phyloP scores from a whole-genome alignment of 2,113 vertebrate species.

The Tyrannus savana region DNA sequence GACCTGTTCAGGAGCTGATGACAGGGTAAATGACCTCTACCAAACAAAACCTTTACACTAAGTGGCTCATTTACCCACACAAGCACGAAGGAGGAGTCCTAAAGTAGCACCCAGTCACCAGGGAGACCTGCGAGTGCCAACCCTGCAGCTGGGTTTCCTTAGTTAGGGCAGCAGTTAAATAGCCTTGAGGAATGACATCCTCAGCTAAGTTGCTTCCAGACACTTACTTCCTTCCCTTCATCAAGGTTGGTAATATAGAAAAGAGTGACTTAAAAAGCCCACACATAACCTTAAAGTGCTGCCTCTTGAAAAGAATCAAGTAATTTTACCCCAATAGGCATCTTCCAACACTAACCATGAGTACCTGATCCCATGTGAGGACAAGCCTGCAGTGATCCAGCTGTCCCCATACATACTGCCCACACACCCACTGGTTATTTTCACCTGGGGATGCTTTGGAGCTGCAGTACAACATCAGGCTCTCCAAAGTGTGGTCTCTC shows the following conservation, averaged over 20 bases:
- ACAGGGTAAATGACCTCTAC: neutral
- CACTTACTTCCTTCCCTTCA: neutral
- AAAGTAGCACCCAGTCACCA: neutral
- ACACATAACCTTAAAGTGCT: neutral
- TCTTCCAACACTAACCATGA: neutral
- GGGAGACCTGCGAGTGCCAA: accelerated
- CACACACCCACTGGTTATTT: accelerated
- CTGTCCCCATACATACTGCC: accelerated
- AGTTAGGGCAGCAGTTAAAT: neutral
- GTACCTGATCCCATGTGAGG: neutral
- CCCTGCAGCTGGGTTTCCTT: neutral
- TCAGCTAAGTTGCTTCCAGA: neutral
- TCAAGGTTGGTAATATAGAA: neutral
- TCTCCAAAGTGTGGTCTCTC: neutral
- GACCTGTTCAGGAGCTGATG: neutral
- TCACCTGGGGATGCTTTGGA: accelerated
- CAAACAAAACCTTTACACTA: neutral
- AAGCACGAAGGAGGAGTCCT: neutral
- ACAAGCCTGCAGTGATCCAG: neutral
- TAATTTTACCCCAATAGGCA: neutral
- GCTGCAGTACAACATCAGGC: neutral
- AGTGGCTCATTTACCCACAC: neutral
- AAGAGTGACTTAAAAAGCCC: neutral
- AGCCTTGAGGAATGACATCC: neutral
- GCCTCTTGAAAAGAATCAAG: neutral